A percentile compares a stretch with the other conserved stretches of the same genome.
These are phyloP conservation scores for Epinephelus malabaricus DNA, from an alignment of 2,797 vertebrate species.

Conservation along the genomic window DNA sequence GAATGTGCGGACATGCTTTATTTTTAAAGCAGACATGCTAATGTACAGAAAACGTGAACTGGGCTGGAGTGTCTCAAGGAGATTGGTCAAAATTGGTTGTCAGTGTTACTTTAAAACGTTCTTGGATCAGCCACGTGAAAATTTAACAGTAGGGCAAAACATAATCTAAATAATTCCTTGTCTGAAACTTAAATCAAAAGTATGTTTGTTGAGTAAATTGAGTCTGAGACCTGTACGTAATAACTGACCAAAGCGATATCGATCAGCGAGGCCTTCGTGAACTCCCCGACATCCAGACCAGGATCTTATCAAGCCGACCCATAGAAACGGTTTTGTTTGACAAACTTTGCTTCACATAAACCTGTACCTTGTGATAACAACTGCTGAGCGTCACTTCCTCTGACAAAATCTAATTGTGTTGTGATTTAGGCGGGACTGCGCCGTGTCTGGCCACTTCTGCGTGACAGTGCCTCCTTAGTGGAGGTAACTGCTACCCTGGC, in stretches of 20 bases:
- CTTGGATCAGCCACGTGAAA: constrained; percentile 10
- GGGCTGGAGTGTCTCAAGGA: constrained; percentile 48
- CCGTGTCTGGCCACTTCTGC: constrained; percentile 80
- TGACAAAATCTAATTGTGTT: constrained; percentile 68
- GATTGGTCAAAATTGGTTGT: constrained; percentile 30
- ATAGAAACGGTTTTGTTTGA: constrained; percentile 48
- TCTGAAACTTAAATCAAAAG: constrained; percentile 14
- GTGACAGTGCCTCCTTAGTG: constrained; percentile 83
- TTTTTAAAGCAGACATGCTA: constrained; percentile 32
- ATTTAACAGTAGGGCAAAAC: neutral
- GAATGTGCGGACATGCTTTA: constrained; percentile 20
- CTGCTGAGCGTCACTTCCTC: constrained; percentile 56
- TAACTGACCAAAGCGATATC: constrained; percentile 11
- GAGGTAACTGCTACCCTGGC: constrained; percentile 83
- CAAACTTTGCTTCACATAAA: constrained; percentile 54
- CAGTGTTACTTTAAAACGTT: constrained; percentile 22
- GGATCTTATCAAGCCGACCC: constrained; percentile 43
- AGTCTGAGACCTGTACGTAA: constrained; percentile 10
- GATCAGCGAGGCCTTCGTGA: constrained; percentile 20
- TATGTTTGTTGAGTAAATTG: constrained; percentile 22
- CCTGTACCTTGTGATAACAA: constrained; percentile 55
- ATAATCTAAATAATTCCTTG: neutral
- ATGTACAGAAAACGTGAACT: constrained; percentile 1
- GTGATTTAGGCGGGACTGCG: constrained; percentile 65
- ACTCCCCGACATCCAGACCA: constrained; percentile 23